Evolutionary conservation across 2,888 invertebrate genomes (phyloP), one percentile per base, ranked within the genome.

Genomic region (Holacanthella duospinosa): DNA sequence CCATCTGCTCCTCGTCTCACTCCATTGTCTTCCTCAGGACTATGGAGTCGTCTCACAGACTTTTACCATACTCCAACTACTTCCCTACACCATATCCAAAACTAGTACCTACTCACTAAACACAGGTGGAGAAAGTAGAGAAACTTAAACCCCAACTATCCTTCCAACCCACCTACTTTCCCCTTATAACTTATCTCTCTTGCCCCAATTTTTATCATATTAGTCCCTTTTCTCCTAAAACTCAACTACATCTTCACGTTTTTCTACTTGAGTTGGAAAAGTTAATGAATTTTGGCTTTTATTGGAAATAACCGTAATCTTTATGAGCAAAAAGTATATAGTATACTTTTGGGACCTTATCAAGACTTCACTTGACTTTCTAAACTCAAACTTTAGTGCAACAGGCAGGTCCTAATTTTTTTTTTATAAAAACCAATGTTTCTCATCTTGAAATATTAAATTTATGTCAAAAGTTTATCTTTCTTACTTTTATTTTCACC

Each of bases 1-100:
- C 43, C 27, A 28, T 60, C 60, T 43, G 48, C 27, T 48, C 53
- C 48, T 55, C 29, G 28, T 58, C 59, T n/a, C 21, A 43, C 19
- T 53, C 44, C 54, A 53, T 12, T 55, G 24, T 56, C 28, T 43
- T 36, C 24, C 24, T 43, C 36, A 9, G 36, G 36, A 36, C 9
- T 9, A 6, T 6, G 36, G 36, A 36, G 36, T 36, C 16, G 36
- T n/a, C n/a, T n/a, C n/a, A n/a, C n/a, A n/a, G n/a, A n/a, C n/a
- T n/a, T n/a, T n/a, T n/a, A n/a, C n/a, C n/a, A n/a, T n/a, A n/a
- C n/a, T n/a, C n/a, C n/a, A n/a, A n/a, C n/a, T n/a, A n/a, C n/a
- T n/a, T n/a, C n/a, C n/a, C n/a, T n/a, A n/a, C n/a, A n/a, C n/a
- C n/a, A n/a, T n/a, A n/a, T n/a, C n/a, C n/a, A n/a, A n/a, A n/a